phyloP scores from a whole-genome alignment of 2,797 vertebrate species.

The Microchirus variegatus region DNA sequence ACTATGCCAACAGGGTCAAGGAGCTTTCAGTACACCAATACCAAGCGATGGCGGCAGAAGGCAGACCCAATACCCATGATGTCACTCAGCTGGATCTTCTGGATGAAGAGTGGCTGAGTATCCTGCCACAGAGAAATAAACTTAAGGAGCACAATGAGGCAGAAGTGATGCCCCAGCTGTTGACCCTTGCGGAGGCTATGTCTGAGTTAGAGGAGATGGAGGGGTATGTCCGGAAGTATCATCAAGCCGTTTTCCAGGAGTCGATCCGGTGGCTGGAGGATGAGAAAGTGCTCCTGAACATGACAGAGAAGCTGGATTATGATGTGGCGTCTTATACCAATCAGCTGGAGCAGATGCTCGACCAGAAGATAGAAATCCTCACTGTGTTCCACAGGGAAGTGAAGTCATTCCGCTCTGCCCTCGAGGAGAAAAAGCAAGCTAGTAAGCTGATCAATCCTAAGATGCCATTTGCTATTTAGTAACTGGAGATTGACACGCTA shows the following conservation, averaged over 20 bases:
- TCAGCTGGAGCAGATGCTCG: slow-evolving; percentile 95
- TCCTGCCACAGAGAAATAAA: slow-evolving; percentile 96
- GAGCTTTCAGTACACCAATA: slow-evolving; percentile 92
- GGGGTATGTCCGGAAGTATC: slow-evolving; percentile 96
- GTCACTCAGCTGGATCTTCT: slow-evolving; percentile 91
- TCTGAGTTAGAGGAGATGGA: slow-evolving; percentile 99
- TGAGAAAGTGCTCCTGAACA: slow-evolving; percentile 94
- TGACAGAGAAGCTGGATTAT: slow-evolving; percentile 98
- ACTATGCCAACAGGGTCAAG: slow-evolving; percentile 99
- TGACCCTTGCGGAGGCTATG: slow-evolving; percentile 96
- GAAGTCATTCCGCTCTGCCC: slow-evolving; percentile 94
- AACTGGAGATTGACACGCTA: slow-evolving; percentile 31
- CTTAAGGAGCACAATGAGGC: slow-evolving; percentile 99
- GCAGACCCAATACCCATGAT: slow-evolving; percentile 86
- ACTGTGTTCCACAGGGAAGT: slow-evolving; percentile 96
- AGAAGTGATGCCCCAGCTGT: slow-evolving; percentile 96
- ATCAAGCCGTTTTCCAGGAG: slow-evolving; percentile 96
- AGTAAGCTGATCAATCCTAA: slow-evolving; percentile 99
- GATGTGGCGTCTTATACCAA: slow-evolving; percentile 95
- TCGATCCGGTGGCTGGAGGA: slow-evolving; percentile 96
- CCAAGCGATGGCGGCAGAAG: slow-evolving; percentile 87
- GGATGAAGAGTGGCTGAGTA: slow-evolving; percentile 95
- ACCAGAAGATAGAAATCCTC: slow-evolving; percentile 96
- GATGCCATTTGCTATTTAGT: slow-evolving; percentile 85
- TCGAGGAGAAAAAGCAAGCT: slow-evolving; percentile 97